A percentile compares a stretch with the other conserved stretches of the same genome.
Conservation (phyloP, 2,113 vertebrate species). For the Haemorhous mexicanus region DNA sequence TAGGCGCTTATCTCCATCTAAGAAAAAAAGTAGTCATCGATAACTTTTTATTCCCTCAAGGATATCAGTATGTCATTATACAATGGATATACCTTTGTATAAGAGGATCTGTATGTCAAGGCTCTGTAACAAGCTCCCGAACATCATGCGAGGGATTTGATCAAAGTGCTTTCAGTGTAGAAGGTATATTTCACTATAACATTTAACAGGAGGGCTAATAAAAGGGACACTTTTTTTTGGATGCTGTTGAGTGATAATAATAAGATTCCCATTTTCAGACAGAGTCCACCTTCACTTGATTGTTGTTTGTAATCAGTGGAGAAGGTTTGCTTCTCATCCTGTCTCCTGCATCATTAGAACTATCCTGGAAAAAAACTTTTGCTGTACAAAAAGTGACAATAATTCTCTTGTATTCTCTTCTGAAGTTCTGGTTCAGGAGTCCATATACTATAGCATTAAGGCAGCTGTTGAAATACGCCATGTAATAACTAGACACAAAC, state of each 20-base stretch:
- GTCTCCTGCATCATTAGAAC: slow-evolving; percentile 85
- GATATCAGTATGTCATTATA: not conserved
- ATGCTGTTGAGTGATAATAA: not conserved
- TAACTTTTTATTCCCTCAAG: not conserved
- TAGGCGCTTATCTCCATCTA: not conserved
- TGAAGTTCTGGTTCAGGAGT: slow-evolving; percentile 95
- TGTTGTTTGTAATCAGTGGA: slow-evolving; percentile 86
- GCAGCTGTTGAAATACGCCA: slow-evolving; percentile 99
- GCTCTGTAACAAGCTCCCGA: slow-evolving; percentile 4
- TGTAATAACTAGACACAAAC: slow-evolving; percentile 95
- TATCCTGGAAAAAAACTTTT: slow-evolving; percentile 85
- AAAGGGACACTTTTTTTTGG: not conserved
- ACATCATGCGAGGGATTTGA: slow-evolving; percentile 16
- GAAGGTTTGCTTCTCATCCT: slow-evolving; percentile 89
- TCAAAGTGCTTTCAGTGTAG: slow-evolving; percentile 27
- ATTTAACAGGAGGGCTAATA: not conserved
- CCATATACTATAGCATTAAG: slow-evolving; percentile 97
- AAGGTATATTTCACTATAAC: not conserved
- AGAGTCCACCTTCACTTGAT: slow-evolving; percentile 90
- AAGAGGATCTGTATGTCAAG: not conserved
- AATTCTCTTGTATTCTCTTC: slow-evolving; percentile 92
- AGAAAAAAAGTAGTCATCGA: not conserved
- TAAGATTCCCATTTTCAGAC: slow-evolving; percentile 72
- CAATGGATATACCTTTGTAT: not conserved
- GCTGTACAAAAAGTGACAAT: slow-evolving; percentile 86